phyloP scores from a whole-genome alignment of 2,888 invertebrate species.

The Parelbella ahira region DNA sequence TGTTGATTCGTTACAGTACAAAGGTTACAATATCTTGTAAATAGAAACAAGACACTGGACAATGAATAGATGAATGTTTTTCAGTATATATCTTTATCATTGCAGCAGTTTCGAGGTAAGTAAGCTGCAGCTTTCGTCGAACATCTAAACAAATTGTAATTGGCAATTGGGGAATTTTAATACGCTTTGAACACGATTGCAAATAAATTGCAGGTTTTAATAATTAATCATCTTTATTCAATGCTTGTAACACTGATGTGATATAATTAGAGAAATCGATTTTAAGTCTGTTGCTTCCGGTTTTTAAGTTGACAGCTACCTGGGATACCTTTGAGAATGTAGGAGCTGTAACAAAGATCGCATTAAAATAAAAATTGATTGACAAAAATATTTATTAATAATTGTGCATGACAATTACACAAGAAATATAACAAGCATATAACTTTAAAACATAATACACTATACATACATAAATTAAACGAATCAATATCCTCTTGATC shows the following conservation, averaged over 20 bases:
- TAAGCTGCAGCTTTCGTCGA: constrained; percentile 24
- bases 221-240: constrained; percentile 55
- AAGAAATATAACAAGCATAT: no score
- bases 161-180: no score
- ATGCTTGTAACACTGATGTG: constrained; percentile 60
- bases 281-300: constrained; percentile 80
- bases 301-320: constrained; percentile 79
- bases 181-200: no score
- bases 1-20: no score
- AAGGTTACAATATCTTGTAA: no score
- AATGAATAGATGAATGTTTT: constrained; percentile 44
- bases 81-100: constrained; percentile 39
- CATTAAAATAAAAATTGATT: no score
- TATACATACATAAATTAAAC: constrained; percentile 73
- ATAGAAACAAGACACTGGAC: no score
- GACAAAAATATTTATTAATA: no score
- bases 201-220: no score
- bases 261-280: constrained; percentile 78
- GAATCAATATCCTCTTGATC: constrained; percentile 67
- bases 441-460: no score
- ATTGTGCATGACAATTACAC: no score
- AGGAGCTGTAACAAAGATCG: constrained; percentile 74
- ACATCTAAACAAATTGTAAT: no score
- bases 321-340: constrained; percentile 82
- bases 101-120: constrained; percentile 33